Evolutionary conservation across 2,888 invertebrate species (phyloP).

Genomic region (Pomacea canaliculata): DNA sequence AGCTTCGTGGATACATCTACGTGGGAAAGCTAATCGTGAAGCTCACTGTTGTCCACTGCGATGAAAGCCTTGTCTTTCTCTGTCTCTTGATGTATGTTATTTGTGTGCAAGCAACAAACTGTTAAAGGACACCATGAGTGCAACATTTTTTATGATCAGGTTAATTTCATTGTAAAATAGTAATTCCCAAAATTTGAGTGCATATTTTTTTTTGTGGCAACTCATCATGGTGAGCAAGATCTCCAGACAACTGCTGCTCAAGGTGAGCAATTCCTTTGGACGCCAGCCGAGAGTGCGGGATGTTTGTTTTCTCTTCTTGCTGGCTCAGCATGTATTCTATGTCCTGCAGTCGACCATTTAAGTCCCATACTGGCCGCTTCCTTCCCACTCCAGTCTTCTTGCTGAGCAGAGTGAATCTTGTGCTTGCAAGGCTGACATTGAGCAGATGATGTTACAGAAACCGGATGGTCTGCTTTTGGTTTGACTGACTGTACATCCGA

Average conservation of each 20-base stretch:
- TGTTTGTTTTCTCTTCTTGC: conserved; percentile 27
- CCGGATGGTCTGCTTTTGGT: neutral
- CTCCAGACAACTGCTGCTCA: conserved; percentile 54
- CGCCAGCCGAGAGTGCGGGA: conserved; percentile 42
- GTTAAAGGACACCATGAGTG: no score
- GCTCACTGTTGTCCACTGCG: no score
- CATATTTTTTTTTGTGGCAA: conserved; percentile 30
- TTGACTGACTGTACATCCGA: neutral
- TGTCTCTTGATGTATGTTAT: no score
- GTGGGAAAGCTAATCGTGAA: no score
- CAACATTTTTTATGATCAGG: no score
- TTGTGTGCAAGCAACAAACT: no score
- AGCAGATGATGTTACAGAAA: conserved; percentile 15
- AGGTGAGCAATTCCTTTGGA: conserved; percentile 46
- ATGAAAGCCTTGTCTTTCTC: no score
- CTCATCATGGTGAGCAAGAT: conserved; percentile 54
- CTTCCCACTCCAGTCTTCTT: conserved; percentile 30
- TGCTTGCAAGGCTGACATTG: neutral
- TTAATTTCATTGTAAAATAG: no score
- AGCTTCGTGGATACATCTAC: no score
- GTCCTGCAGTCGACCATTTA: conserved; percentile 69
- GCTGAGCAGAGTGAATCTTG: no score
- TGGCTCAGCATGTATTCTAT: conserved; percentile 60
- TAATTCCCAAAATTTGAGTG: no score
- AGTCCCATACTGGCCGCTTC: conserved; percentile 69